Conservation (phyloP, 2,113 vertebrate species). For the Riparia riparia region DNA sequence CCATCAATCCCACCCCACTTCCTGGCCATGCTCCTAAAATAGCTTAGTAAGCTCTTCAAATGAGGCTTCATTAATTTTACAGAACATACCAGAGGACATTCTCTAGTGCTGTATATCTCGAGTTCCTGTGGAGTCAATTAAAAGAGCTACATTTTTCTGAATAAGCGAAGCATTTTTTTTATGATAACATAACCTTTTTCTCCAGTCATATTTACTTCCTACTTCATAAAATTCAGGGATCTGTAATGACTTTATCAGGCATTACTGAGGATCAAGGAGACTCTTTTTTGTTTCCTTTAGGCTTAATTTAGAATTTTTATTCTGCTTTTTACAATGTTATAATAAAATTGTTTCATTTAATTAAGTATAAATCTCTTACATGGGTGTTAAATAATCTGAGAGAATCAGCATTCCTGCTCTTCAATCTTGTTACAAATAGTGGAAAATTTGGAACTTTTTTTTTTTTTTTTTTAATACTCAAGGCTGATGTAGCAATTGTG, state of each 20-base stretch:
- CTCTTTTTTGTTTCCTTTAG: background rate
- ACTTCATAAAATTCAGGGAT: constrained; percentile 19
- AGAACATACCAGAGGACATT: background rate
- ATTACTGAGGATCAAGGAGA: background rate
- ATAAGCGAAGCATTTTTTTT: background rate
- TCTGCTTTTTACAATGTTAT: background rate
- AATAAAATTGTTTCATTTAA: background rate
- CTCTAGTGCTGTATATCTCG: background rate
- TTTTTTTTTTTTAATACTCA: background rate
- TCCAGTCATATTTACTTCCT: background rate
- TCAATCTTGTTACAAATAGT: background rate
- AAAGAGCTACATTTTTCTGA: background rate
- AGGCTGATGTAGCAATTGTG: background rate
- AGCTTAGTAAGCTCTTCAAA: background rate
- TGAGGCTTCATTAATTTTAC: constrained; percentile 36
- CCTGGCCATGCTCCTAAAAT: background rate
- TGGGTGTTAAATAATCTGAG: background rate
- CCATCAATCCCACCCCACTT: background rate
- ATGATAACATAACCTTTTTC: background rate
- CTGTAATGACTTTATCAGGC: background rate
- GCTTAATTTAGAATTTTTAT: background rate
- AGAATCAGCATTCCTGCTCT: background rate
- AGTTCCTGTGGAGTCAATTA: constrained; percentile 24
- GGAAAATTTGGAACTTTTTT: background rate
- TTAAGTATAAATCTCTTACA: background rate